Percentiles rank a stretch among this genome's conserved stretches.
Conservation (phyloP, 2,797 vertebrate species). For the Galagoides demidoff region DNA sequence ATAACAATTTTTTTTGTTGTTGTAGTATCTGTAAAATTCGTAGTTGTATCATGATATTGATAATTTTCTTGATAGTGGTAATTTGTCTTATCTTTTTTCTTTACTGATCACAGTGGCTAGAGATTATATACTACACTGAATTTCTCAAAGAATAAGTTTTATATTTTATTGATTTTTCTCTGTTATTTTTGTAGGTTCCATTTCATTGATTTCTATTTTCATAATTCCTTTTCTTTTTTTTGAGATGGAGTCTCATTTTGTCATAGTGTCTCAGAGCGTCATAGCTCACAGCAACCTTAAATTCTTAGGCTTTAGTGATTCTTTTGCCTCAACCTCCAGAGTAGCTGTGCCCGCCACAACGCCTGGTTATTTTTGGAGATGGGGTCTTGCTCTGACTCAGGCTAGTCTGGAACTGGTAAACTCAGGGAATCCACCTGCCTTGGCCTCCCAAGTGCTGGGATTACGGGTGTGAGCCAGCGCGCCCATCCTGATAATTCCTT, state of each 20-base stretch:
- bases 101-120: neutral
- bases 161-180: neutral
- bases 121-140: neutral
- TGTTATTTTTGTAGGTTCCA: neutral
- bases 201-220: neutral
- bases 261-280: too few relatives aligned
- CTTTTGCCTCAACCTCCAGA: too few relatives aligned
- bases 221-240: neutral
- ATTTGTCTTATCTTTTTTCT: neutral
- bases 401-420: too few relatives aligned
- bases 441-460: too few relatives aligned
- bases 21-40: neutral
- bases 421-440: too few relatives aligned
- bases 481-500: neutral
- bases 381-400: too few relatives aligned
- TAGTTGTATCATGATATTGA: neutral
- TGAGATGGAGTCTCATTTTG: too few relatives aligned
- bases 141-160: constrained; percentile 4
- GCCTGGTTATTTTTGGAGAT: too few relatives aligned
- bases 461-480: too few relatives aligned
- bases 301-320: too few relatives aligned
- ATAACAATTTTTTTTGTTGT: neutral
- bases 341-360: too few relatives aligned
- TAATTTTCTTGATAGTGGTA: neutral
- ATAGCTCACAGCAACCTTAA: too few relatives aligned